Percentiles rank a stretch among this genome's conserved stretches.
These are phyloP conservation scores for Saguinus imperator DNA, from an alignment of 2,113 vertebrate genomes.

Conservation along the genomic window DNA sequence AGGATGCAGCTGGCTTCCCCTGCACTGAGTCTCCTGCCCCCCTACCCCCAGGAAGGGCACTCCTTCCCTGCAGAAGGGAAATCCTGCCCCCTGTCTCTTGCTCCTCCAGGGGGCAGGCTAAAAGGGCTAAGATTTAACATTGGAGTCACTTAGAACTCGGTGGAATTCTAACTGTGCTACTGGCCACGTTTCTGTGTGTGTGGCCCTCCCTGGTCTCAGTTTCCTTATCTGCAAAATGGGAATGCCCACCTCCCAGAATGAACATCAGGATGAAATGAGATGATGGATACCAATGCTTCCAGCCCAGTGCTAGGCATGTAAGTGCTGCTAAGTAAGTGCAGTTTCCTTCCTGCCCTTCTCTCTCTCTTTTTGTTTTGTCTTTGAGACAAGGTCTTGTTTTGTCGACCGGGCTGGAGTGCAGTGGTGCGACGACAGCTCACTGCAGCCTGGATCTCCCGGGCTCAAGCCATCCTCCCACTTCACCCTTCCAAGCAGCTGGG, in stretches of 20 bases:
- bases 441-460: too few species aligned
- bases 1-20: neutral
- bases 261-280: neutral
- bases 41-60: neutral
- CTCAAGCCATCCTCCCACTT: neutral
- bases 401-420: too few species aligned
- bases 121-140: neutral
- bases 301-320: neutral
- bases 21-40: accelerated
- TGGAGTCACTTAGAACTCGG: neutral
- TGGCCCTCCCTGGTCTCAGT: neutral
- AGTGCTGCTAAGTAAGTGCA: neutral
- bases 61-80: neutral
- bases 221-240: constrained; percentile 15
- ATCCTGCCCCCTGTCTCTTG: neutral
- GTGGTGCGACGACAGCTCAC: too few species aligned
- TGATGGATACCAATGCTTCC: too few species aligned
- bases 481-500: too few species aligned
- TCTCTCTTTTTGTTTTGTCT: too few species aligned
- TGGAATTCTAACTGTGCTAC: neutral
- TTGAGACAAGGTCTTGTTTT: too few species aligned
- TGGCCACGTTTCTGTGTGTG: accelerated
- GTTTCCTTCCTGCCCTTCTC: neutral
- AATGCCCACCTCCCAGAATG: neutral
- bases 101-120: neutral